Percentiles rank a stretch among this genome's conserved stretches.
These are phyloP conservation scores for Squalus acanthias DNA, from an alignment of 2,797 vertebrate species.

Conservation along the genomic window DNA sequence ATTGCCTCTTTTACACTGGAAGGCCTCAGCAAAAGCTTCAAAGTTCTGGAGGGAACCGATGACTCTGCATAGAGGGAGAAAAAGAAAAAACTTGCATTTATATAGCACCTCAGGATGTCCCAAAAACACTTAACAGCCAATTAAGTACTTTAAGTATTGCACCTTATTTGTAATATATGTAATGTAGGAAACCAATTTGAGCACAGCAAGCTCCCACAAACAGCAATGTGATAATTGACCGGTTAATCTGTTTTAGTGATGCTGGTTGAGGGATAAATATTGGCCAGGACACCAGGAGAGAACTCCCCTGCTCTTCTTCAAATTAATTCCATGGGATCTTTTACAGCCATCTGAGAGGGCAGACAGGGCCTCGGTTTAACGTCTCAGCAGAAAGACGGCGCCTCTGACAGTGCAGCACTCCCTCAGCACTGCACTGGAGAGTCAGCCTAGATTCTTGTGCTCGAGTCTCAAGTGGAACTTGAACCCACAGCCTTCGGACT, in stretches of 20 bases:
- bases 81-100: neutral
- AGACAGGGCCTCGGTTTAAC: neutral
- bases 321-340: neutral
- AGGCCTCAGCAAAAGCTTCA: conserved; percentile 82
- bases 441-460: neutral
- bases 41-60: conserved; percentile 93
- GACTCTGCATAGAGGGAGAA: conserved; percentile 62
- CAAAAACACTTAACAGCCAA: neutral
- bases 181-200: neutral
- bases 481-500: neutral
- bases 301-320: neutral
- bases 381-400: neutral
- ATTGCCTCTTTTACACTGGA: conserved; percentile 73
- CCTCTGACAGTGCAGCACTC: neutral
- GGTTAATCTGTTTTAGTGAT: neutral
- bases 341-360: neutral
- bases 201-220: neutral
- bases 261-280: neutral
- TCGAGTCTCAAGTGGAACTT: neutral
- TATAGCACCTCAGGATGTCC: neutral
- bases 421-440: too few species aligned
- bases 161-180: neutral
- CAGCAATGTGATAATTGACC: neutral
- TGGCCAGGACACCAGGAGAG: neutral
- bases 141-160: neutral